phyloP scores from a whole-genome alignment of 92 coral and sea anemone species.

The Ricordea florida region DNA sequence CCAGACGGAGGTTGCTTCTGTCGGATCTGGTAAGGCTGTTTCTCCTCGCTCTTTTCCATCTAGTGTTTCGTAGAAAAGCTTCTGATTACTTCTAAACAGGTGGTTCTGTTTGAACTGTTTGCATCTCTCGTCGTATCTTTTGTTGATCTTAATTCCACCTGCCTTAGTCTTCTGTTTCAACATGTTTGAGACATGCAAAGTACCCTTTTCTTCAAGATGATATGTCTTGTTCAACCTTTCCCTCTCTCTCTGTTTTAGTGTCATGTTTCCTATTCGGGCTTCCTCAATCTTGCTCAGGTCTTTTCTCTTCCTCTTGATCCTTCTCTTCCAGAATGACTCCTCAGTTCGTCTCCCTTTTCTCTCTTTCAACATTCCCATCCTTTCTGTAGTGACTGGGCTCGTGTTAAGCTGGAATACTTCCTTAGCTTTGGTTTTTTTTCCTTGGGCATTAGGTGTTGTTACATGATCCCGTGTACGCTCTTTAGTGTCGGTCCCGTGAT shows the following conservation, averaged over 20 bases:
- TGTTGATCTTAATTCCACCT: conserved; percentile 9
- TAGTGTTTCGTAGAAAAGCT: not conserved
- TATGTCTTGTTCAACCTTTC: not conserved
- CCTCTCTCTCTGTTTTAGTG: not conserved
- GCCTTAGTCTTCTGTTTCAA: conserved; percentile 7
- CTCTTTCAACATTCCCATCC: not conserved
- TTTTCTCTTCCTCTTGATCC: conserved; percentile 1
- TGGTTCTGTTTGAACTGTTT: conserved; percentile 33
- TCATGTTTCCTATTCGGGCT: conserved; percentile 1
- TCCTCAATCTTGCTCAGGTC: conserved; percentile 33
- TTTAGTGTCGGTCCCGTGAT: conserved; percentile 19
- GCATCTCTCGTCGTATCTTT: conserved; percentile 14
- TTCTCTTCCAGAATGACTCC: conserved; percentile 4
- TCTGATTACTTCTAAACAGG: conserved; percentile 10
- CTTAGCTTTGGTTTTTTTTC: conserved; percentile 14
- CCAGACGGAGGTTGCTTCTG: conserved; percentile 28
- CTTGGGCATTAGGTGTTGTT: conserved; percentile 35
- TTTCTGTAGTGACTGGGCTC: conserved; percentile 12
- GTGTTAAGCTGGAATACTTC: conserved; percentile 20
- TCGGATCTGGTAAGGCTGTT: conserved; percentile 9
- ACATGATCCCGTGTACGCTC: conserved; percentile 1
- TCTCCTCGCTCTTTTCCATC: conserved; percentile 16
- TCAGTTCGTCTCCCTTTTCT: conserved; percentile 6
- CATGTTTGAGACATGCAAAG: conserved; percentile 14
- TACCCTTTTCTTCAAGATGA: conserved; percentile 17